Evolutionary conservation across 1,140 invertebrate species (phyloP).

Genomic region (Diachasma alloeum): DNA sequence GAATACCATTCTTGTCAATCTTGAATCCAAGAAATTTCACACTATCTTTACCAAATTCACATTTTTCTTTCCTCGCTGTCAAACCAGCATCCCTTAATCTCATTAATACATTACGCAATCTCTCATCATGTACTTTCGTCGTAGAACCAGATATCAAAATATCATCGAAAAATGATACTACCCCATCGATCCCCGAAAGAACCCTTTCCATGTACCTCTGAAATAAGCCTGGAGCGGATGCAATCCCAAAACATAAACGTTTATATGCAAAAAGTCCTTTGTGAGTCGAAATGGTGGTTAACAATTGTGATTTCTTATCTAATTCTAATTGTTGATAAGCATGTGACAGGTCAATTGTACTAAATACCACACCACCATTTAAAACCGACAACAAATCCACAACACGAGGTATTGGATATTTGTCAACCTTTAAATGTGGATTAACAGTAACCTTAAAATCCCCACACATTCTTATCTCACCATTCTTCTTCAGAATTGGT

Average conservation of each 20-base stretch:
- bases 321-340: no score
- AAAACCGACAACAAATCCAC: constrained; percentile 53
- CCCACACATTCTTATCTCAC: constrained; percentile 44
- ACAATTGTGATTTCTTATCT: no score
- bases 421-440: constrained; percentile 37
- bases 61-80: background rate
- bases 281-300: no score
- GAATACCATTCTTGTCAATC: background rate
- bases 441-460: constrained; percentile 60
- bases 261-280: no score
- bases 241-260: no score
- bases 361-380: background rate
- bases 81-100: background rate
- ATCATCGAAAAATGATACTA: background rate
- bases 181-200: background rate
- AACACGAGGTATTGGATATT: constrained; percentile 50
- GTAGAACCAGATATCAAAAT: no score
- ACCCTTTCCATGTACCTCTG: constrained; percentile 22
- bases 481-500: constrained; percentile 41
- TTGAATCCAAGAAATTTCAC: background rate
- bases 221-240: background rate
- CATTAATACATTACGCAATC: background rate
- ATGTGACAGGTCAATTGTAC: background rate
- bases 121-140: background rate
- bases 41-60: background rate